Conservation (phyloP, 2,888 invertebrate genomes). For the Drosophila stalkeri region DNA sequence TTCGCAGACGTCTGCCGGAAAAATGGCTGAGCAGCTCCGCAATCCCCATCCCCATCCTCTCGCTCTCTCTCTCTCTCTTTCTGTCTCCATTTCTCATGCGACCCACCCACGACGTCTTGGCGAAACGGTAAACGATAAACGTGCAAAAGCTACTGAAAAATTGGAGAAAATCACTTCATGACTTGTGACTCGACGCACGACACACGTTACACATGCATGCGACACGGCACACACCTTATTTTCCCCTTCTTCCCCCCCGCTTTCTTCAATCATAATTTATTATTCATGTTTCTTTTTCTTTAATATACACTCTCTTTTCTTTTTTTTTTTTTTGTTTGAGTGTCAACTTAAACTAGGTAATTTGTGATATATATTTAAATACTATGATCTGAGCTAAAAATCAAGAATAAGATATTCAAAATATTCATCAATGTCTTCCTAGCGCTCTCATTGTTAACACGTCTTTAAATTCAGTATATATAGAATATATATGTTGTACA, state of each 20-base stretch:
- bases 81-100: neutral
- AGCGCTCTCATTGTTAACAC: neutral
- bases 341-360: neutral
- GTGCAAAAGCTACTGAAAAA: slow-evolving; percentile 61
- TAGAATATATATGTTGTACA: no score
- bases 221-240: slow-evolving; percentile 7
- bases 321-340: no score
- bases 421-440: neutral
- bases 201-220: slow-evolving; percentile 9
- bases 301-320: neutral
- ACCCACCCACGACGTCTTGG: slow-evolving; percentile 3
- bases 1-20: slow-evolving; percentile 70
- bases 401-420: neutral
- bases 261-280: slow-evolving; percentile 68
- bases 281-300: slow-evolving; percentile 68
- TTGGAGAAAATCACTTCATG: slow-evolving; percentile 74
- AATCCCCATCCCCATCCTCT: no score
- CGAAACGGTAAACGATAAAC: slow-evolving; percentile 28
- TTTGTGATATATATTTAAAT: neutral
- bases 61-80: neutral
- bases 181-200: slow-evolving; percentile 31
- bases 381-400: neutral
- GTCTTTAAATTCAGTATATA: no score
- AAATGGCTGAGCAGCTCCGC: neutral
- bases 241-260: neutral